Base-by-base conservation (phyloP, 2,888 invertebrate species). In the Amiota minor region DNA sequence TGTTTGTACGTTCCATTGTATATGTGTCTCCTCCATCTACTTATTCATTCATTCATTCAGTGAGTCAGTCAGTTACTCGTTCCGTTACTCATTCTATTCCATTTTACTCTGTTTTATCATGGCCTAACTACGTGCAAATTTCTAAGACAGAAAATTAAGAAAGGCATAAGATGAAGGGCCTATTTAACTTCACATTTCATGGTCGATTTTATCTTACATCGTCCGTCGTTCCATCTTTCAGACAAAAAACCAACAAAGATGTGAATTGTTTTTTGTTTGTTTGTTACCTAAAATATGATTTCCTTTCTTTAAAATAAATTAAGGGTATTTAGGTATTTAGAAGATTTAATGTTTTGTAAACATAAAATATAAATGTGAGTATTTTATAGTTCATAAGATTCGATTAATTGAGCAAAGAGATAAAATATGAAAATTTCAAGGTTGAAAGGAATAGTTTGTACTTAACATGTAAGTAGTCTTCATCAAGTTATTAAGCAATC, bases 91-190 rank as follows among this genome's bases (percentile, higher is more conserved):
- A n/a, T 78, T 78, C 75, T 81, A 75, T 78, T 49, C 73, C 10
- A 12, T 49, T 46, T 47, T 67, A 9, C n/a, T 50, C 20, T n/a
- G n/a, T n/a, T n/a, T n/a, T n/a, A n/a, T n/a, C n/a, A n/a, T n/a
- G n/a, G n/a, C n/a, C n/a, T n/a, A 81, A 81, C 84, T 78, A 83
- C 82, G 82, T 81, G 85, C 71, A 80, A 83, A 82, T 83, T 82
- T 85, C 80, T 23, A 78, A 77, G 77, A 77, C 70, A 59, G 77
- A 76, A 85, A 85, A 83, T 85, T 82, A 83, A 80, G 79, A 78
- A 79, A 76, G 69, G 68, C 9, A 20, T 11, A 61, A 61, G 61
- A 35, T 61, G 35, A 14, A 67, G 18, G 50, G 75, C 77, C 80
- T 76, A 53, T 53, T 53, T 53, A 53, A 79, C 78, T 77, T 75